These are phyloP conservation scores for Myrmecobius fasciatus DNA, from an alignment of 2,113 vertebrate species.

Conservation along the genomic window DNA sequence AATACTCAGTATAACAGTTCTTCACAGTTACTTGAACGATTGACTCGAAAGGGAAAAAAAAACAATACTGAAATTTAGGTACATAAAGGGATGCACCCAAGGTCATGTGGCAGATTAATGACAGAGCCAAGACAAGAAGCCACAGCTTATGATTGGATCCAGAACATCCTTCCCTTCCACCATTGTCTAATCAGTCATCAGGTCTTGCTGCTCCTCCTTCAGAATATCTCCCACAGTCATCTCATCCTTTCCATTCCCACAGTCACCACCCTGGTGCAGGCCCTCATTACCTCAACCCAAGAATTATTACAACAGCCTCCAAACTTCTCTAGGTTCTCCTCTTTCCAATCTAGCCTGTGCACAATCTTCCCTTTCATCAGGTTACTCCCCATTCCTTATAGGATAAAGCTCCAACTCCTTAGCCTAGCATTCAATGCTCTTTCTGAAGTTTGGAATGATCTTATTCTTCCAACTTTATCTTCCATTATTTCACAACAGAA, in stretches of 20 bases:
- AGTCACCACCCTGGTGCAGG: neutral
- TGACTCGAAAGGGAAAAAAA: neutral
- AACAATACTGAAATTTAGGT: neutral
- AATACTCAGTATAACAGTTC: neutral
- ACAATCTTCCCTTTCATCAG: neutral
- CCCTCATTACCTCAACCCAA: neutral
- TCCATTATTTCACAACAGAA: neutral
- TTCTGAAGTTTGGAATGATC: neutral
- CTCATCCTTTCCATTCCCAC: neutral
- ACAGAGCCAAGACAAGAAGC: neutral
- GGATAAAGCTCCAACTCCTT: neutral
- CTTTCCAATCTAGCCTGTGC: neutral
- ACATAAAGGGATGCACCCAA: neutral
- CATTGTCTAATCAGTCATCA: conserved; percentile 2
- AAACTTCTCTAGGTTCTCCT: neutral
- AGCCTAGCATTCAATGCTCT: neutral
- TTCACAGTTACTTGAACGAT: neutral
- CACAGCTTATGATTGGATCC: neutral
- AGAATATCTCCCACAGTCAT: neutral
- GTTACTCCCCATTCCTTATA: neutral
- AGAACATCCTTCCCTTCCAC: neutral
- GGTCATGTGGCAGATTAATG: neutral
- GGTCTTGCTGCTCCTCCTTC: neutral
- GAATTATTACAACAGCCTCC: neutral
- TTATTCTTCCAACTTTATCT: neutral